Base-by-base conservation (phyloP, 2,888 invertebrate species). In the Drosophila antonietae region DNA sequence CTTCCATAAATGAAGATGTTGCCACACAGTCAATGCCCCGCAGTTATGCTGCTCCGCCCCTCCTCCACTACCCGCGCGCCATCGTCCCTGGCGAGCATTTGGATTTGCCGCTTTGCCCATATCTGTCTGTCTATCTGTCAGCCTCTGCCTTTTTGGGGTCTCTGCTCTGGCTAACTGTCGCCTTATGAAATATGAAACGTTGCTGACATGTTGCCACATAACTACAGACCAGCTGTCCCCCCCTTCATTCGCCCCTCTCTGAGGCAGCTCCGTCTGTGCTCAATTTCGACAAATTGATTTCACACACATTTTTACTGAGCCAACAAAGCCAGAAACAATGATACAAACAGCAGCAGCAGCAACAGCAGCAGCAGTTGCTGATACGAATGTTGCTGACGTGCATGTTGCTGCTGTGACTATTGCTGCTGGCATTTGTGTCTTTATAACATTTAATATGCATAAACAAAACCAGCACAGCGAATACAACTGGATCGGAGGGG, bases 201-300 rank as follows among this genome's bases (percentile, higher is more conserved):
- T 80, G 77, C 76, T 71, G 76, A 69, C 76, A 84, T 84, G 73
- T 78, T 82, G 83, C 49, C 69, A 79, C 83, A 84, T 76, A 78
- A 71, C 84, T 69, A 23, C 65, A 66, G 18, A 59, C 47, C 59
- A 59, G 37, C 37, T 41, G 18, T 20, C 39, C 20, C 49, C 6
- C 6, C 12, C 1, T 15, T 3, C 28, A 14, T 5, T 14, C 9
- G 7, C 18, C 9, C 0, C 6, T 39, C 14, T 20, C 51, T n/a
- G 7, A 3, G 4, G 18, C 33, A 5, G 23, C 23, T 35, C 20
- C 20, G 47, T 44, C 18, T 80, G 75, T 69, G 75, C 82, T 75
- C 72, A 81, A 89, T 85, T 89, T 84, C 65, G 80, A 85, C 89
- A 85, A 85, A 85, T 85, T 85, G 85, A 85, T 85, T 85, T 87